Base-by-base conservation (phyloP, 2,113 vertebrate species). In the Cyanoliseus patagonus region DNA sequence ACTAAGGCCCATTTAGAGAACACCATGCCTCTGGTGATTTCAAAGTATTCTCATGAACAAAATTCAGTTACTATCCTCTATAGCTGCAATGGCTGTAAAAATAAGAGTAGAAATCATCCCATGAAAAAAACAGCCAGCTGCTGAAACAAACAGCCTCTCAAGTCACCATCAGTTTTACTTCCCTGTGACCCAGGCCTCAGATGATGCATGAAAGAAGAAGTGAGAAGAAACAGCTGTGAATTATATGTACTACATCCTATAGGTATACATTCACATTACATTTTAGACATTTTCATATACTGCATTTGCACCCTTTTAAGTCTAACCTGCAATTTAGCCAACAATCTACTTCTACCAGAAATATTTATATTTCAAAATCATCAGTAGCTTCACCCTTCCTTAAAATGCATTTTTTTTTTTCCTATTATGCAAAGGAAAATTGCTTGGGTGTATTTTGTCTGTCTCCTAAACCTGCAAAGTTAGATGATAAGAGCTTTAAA, bases 171-270 rank as follows among this genome's bases (percentile, higher is more conserved):
- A 72, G 61, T 95, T 93, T 97, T 83, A 25, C 80, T 97, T 98
- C 95, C 80, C 62, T 81, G 6, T 51, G 74, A 95, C 75, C 55
- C 46, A 63, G 76, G 67, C 84, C 86, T 97, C 77, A 95, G 94
- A 97, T 23, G 97, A 97, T 51, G 52, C 78, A 91, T 87, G 84
- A 8, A 90, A 91, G 84, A 90, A 93, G 88, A 97, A 97, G 84
- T 93, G 92, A 96, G 79, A 98, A 91, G 37, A 37, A 81, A 66
- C 73, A 96, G 88, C 78, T 94, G 89, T 22, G 2, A 87, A 66
- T 61, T 82, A 49, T 57, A 67, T 41, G 41, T 33, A 42, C 53
- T 53, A 73, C 28, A 75, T 70, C 8, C 17, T 69, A 8, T 24
- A 76, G 28, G 16, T 86, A 31, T 37, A 18, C 5, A 69, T 9